These are phyloP conservation scores for Megaptera novaeangliae DNA, from an alignment of 2,113 vertebrate genomes.

Conservation along the genomic window DNA sequence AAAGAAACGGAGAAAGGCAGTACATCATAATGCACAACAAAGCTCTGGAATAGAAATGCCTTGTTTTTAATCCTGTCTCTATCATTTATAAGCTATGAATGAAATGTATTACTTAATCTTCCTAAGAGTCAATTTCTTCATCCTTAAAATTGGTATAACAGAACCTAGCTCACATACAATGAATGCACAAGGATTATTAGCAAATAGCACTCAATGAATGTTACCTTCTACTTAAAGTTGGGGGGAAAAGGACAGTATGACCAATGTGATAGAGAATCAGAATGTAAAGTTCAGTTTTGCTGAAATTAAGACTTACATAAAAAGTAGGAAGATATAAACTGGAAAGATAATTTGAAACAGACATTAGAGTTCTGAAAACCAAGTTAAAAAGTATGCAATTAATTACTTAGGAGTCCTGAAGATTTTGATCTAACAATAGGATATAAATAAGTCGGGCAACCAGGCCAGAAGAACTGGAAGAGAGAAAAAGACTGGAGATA, in stretches of 20 bases:
- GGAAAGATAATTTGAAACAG: not conserved
- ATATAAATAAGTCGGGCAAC: not conserved
- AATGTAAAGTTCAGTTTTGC: not conserved
- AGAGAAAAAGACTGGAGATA: not conserved
- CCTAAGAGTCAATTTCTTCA: not conserved
- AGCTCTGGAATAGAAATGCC: not conserved
- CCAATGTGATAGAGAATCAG: not conserved
- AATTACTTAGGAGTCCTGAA: not conserved
- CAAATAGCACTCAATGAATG: not conserved
- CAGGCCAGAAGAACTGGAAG: not conserved
- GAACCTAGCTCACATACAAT: not conserved
- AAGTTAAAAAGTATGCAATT: not conserved
- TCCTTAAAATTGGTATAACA: not conserved
- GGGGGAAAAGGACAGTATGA: not conserved
- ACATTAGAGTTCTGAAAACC: not conserved
- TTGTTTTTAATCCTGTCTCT: not conserved
- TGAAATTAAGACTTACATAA: slow-evolving; percentile 16
- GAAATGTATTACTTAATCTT: not conserved
- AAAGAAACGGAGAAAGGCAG: not conserved
- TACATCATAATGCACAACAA: not conserved
- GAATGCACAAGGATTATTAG: not conserved
- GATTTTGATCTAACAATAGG: not conserved
- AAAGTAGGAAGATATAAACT: not conserved
- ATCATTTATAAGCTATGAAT: not conserved
- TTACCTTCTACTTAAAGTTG: not conserved